These are phyloP conservation scores for Dryobates pubescens DNA, from an alignment of 2,797 vertebrate species.

Conservation along the genomic window DNA sequence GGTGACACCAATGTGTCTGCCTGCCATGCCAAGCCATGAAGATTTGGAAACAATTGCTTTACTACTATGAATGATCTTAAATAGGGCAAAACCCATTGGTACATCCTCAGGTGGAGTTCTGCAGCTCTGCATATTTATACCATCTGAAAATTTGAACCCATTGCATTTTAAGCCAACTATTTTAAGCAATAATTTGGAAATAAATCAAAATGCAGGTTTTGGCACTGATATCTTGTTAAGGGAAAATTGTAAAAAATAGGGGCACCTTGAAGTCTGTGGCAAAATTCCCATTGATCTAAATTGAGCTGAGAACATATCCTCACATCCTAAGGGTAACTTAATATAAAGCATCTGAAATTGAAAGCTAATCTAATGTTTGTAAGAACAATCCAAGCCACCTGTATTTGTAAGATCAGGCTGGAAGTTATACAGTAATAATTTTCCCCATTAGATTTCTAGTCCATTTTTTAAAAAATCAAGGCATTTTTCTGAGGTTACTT, in stretches of 20 bases:
- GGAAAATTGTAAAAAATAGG: not conserved
- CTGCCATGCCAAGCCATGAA: not conserved
- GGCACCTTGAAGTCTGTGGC: not conserved
- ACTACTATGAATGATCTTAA: not conserved
- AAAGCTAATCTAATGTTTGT: not conserved
- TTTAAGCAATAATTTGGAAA: conserved; percentile 23
- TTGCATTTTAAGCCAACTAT: not conserved
- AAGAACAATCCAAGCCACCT: not conserved
- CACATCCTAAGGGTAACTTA: not conserved
- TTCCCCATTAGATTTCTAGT: conserved; percentile 3
- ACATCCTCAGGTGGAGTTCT: not conserved
- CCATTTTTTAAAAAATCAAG: not conserved
- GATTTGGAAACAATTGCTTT: conserved; percentile 14
- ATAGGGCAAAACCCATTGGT: not conserved
- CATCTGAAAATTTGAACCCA: not conserved
- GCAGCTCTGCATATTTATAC: not conserved
- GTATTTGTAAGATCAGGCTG: not conserved
- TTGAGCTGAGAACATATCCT: not conserved
- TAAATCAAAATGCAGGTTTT: conserved; percentile 12
- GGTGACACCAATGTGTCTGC: not conserved
- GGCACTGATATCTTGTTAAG: not conserved
- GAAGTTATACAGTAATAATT: not conserved
- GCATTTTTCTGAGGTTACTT: conserved; percentile 35
- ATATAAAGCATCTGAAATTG: conserved; percentile 20
- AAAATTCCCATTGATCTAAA: conserved; percentile 24